Percentiles rank a stretch among this genome's conserved stretches.
These are phyloP conservation scores for Archips xylosteana DNA, from an alignment of 2,888 invertebrate genomes.

Conservation along the genomic window DNA sequence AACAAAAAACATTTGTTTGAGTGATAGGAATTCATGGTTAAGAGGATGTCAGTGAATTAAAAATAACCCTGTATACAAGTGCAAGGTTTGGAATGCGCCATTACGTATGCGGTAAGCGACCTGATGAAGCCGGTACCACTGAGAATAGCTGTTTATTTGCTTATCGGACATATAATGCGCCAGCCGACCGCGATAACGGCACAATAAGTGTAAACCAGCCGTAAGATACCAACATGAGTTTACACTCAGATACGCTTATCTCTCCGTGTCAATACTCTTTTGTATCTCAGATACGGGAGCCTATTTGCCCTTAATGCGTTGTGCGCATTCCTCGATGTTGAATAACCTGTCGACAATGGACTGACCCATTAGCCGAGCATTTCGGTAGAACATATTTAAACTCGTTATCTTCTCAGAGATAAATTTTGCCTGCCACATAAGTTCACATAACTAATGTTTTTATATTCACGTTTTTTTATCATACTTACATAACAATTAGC, in stretches of 20 bases:
- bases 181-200: conserved; percentile 80
- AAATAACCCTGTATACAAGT: no score
- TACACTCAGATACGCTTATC: conserved; percentile 80
- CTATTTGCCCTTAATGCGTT: conserved; percentile 81
- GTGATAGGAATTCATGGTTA: no score
- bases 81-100: conserved; percentile 11
- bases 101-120: conserved; percentile 28
- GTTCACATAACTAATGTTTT: conserved; percentile 24
- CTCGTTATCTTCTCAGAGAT: conserved; percentile 59
- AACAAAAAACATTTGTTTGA: no score
- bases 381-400: conserved; percentile 57
- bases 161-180: conserved; percentile 80
- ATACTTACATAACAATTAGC: conserved; percentile 37
- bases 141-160: conserved; percentile 69
- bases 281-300: conserved; percentile 80
- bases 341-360: conserved; percentile 73
- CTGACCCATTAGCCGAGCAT: conserved; percentile 70
- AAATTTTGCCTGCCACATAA: conserved; percentile 23
- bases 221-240: conserved; percentile 73
- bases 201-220: conserved; percentile 79
- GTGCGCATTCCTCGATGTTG: conserved; percentile 75
- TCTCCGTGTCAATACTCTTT: conserved; percentile 82
- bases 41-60: no score
- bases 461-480: conserved; percentile 33
- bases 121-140: conserved; percentile 23